A percentile compares a stretch with the other conserved stretches of the same genome.
Conservation (phyloP, 2,797 vertebrate genomes). For the Taeniopygia guttata region DNA sequence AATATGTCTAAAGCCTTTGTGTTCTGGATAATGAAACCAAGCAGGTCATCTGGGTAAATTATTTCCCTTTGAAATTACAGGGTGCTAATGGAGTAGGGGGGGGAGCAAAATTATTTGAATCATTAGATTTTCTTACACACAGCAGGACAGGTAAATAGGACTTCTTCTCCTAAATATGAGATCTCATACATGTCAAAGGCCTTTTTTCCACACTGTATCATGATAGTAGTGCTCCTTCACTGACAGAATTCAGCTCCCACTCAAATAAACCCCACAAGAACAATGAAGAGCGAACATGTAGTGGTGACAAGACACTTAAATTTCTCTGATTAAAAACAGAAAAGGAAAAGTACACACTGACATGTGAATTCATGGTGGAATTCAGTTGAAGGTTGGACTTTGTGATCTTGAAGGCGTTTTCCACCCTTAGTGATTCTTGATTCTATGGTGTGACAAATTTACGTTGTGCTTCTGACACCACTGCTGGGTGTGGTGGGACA, state of each 20-base stretch:
- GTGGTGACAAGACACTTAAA: not conserved
- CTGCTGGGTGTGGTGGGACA: not conserved
- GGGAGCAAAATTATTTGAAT: not conserved
- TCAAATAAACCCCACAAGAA: not conserved
- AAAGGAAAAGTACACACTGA: not conserved
- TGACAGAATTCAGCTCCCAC: not conserved
- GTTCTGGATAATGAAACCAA: constrained; percentile 20
- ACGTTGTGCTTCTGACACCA: not conserved
- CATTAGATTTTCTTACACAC: not conserved
- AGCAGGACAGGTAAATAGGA: not conserved
- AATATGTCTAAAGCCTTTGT: not conserved
- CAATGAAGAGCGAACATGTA: not conserved
- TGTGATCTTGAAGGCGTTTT: not conserved
- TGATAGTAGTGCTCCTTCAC: not conserved
- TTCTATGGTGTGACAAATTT: not conserved
- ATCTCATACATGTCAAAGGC: fast-evolving
- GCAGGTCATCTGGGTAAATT: not conserved
- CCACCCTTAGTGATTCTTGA: not conserved
- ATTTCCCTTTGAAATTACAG: not conserved
- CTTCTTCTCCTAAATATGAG: not conserved
- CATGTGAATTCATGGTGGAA: not conserved
- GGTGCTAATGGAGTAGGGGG: not conserved
- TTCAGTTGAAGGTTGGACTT: not conserved
- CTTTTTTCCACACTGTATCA: not conserved
- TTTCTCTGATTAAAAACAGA: not conserved